phyloP scores from a whole-genome alignment of 2,113 vertebrate species.

The Asarcornis scutulata region DNA sequence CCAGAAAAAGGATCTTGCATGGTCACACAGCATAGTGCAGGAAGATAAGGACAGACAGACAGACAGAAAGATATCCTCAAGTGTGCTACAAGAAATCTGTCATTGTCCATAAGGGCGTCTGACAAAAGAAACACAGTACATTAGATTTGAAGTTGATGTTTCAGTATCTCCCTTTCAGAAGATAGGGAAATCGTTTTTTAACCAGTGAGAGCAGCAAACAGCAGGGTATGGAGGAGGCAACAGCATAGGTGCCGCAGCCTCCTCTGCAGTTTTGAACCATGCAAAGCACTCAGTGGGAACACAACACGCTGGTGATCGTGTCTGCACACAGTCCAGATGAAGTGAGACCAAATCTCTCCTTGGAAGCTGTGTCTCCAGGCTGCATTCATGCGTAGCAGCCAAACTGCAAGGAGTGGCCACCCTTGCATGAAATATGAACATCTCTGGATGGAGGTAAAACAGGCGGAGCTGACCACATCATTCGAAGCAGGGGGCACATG shows the following conservation, averaged over 20 bases:
- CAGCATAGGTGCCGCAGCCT: neutral
- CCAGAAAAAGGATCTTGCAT: neutral
- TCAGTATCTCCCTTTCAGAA: neutral
- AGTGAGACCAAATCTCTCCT: neutral
- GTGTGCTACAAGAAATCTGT: neutral
- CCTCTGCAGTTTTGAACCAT: neutral
- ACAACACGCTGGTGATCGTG: neutral
- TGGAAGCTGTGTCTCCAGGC: neutral
- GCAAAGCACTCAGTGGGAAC: neutral
- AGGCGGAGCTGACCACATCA: neutral
- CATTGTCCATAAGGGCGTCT: neutral
- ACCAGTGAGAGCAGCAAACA: neutral
- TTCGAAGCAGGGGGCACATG: neutral
- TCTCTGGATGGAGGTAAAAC: neutral
- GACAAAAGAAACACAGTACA: neutral
- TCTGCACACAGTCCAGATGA: neutral
- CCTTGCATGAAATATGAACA: neutral
- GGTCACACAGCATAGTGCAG: neutral
- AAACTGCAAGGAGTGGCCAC: neutral
- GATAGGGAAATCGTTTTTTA: neutral
- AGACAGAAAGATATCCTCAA: neutral
- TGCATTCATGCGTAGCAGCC: accelerated
- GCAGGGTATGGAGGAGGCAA: neutral
- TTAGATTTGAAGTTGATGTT: neutral
- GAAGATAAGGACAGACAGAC: neutral